Evolutionary conservation across 37 sponge, comb jelly and placozoan species (phyloP).

Genomic region (Haliclona indistincta): DNA sequence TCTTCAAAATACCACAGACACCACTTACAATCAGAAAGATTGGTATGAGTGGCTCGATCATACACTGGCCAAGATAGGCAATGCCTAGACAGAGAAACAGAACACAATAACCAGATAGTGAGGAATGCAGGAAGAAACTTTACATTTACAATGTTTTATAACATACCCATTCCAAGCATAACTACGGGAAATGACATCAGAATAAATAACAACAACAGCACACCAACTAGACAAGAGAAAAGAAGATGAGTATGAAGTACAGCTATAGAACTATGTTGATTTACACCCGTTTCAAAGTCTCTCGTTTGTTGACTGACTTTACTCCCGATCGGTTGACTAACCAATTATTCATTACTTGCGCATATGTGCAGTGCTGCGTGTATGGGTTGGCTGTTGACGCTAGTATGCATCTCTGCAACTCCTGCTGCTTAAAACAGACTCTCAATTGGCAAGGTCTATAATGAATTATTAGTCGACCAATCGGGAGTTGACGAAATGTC

Average conservation of each 20-base stretch:
- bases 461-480: neutral
- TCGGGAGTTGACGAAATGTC: neutral
- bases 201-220: neutral
- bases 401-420: neutral
- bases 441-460: neutral
- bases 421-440: neutral
- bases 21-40: slow-evolving; percentile 58
- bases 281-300: too few relatives aligned
- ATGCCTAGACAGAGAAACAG: neutral
- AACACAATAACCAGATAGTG: too few relatives aligned
- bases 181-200: neutral
- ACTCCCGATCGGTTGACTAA: too few relatives aligned
- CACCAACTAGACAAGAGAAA: slow-evolving; percentile 3
- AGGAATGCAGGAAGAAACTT: neutral
- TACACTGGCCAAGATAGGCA: slow-evolving; percentile 33
- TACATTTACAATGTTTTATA: too few relatives aligned
- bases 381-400: neutral
- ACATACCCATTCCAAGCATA: slow-evolving; percentile 5
- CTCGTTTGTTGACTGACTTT: too few relatives aligned
- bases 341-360: too few relatives aligned
- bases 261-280: too few relatives aligned
- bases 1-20: slow-evolving; percentile 44
- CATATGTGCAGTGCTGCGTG: too few relatives aligned
- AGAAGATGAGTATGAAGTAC: neutral
- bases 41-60: slow-evolving; percentile 49